Conservation (phyloP, 2,888 invertebrate genomes). For the Phanerotoma sp. region DNA sequence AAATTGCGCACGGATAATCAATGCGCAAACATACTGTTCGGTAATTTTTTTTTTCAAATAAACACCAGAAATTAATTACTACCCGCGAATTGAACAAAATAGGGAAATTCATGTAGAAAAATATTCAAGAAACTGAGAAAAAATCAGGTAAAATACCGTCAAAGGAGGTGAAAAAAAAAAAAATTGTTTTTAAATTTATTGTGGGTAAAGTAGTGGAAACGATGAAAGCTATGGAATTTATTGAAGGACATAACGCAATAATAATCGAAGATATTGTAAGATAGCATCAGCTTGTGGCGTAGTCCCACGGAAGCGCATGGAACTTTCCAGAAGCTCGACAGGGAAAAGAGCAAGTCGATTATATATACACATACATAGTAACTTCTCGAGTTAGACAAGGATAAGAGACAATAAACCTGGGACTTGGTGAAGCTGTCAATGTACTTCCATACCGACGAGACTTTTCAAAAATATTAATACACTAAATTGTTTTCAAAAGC, state of each 20-base stretch:
- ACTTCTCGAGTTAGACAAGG: background rate
- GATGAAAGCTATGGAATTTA: background rate
- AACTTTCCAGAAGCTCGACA: constrained; percentile 48
- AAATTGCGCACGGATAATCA: no score
- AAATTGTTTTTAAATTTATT: no score
- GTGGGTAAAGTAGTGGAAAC: background rate
- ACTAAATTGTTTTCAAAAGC: no score
- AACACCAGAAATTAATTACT: no score
- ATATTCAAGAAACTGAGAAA: no score
- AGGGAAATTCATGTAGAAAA: no score
- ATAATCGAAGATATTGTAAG: background rate
- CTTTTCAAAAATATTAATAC: no score
- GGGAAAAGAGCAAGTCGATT: constrained; percentile 25
- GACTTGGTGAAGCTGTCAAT: background rate
- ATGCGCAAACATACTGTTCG: no score
- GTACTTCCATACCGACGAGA: constrained; percentile 1
- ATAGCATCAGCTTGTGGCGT: constrained; percentile 13
- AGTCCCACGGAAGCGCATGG: constrained; percentile 38
- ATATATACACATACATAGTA: background rate
- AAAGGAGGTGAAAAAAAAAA: no score
- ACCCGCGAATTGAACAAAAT: no score
- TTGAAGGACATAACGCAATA: background rate
- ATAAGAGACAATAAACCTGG: background rate
- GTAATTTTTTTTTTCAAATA: no score
- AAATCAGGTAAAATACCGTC: no score